Conservation (phyloP, 2,113 vertebrate genomes). For the Phalacrocorax pelagicus region DNA sequence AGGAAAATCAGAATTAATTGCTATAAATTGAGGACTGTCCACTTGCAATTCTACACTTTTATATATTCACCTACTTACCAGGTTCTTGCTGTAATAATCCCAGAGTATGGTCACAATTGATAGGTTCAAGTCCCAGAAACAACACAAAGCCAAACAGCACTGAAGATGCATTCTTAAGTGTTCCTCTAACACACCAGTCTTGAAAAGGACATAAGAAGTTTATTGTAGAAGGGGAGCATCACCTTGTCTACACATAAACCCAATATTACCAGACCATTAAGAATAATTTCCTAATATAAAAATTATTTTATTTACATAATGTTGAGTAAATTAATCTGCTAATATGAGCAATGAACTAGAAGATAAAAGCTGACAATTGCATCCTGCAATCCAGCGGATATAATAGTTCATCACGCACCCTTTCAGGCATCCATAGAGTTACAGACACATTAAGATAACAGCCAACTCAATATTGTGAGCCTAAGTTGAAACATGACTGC, state of each 20-base stretch:
- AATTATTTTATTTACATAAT: not conserved
- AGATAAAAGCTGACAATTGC: not conserved
- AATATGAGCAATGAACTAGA: not conserved
- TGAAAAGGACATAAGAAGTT: conserved; percentile 11
- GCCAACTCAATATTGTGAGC: not conserved
- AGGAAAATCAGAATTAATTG: not conserved
- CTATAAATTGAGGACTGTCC: not conserved
- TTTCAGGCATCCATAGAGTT: not conserved
- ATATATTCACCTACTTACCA: conserved; percentile 77
- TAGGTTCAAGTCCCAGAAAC: conserved; percentile 86
- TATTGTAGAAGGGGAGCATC: not conserved
- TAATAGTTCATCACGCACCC: not conserved
- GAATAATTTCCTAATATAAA: not conserved
- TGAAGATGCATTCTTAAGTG: conserved; percentile 91
- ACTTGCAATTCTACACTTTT: not conserved
- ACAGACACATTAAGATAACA: not conserved
- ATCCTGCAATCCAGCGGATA: not conserved
- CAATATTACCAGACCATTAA: not conserved
- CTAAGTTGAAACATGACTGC: not conserved
- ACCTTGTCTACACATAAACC: not conserved
- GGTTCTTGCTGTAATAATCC: conserved; percentile 93
- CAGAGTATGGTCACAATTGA: conserved; percentile 83
- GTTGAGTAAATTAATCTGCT: not conserved
- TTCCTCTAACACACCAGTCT: conserved; percentile 82
- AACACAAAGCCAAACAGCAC: conserved; percentile 89